Conservation (phyloP, 1,140 invertebrate species). For the Tribolium madens region DNA sequence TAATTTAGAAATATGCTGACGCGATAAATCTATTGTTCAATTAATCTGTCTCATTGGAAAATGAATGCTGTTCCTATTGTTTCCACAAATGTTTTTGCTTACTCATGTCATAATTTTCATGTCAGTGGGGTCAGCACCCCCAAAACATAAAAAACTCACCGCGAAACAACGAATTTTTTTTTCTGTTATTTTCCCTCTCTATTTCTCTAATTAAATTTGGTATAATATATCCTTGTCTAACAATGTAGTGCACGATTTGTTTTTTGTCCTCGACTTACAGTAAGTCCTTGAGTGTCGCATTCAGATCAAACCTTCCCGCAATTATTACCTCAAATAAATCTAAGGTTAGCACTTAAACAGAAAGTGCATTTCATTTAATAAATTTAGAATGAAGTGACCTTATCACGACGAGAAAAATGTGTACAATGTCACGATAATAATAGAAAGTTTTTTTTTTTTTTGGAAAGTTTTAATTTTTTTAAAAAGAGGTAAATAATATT, state of each 20-base stretch:
- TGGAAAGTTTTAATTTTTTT: background rate
- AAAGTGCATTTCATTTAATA: conserved; percentile 38
- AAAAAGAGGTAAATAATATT: conserved; percentile 1
- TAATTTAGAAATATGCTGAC: background rate
- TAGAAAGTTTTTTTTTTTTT: background rate
- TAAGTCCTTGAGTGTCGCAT: background rate
- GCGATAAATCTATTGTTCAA: conserved; percentile 5
- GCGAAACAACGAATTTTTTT: too few relatives aligned
- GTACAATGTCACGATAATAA: background rate
- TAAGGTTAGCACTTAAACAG: conserved; percentile 18
- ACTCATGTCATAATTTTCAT: too few relatives aligned
- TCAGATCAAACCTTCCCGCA: background rate
- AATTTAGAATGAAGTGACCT: conserved; percentile 33
- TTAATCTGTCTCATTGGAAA: background rate
- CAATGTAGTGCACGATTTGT: background rate
- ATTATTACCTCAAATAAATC: conserved; percentile 24
- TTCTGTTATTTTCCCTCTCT: too few relatives aligned
- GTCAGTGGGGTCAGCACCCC: too few relatives aligned
- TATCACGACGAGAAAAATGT: conserved; percentile 12
- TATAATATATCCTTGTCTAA: too few relatives aligned
- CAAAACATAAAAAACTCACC: too few relatives aligned
- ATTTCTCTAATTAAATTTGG: too few relatives aligned
- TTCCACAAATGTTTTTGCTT: background rate
- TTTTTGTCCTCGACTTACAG: background rate
- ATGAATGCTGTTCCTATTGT: background rate